Base-by-base conservation (phyloP, 1,140 invertebrate genomes). In the Trichoplusia ni region DNA sequence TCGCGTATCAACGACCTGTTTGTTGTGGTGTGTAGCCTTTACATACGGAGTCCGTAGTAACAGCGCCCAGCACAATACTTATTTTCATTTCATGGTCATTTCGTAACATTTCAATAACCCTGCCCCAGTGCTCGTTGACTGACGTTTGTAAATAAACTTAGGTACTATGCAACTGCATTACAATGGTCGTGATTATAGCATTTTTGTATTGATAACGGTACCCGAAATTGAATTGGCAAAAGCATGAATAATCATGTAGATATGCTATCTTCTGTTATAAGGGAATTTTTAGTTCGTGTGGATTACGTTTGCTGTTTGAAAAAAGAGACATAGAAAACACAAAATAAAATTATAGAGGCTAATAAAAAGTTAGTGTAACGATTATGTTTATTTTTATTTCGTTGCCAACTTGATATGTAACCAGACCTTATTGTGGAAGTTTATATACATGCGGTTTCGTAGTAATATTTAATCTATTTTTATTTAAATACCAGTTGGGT, bases 1-100 rank as follows among this genome's bases (percentile, higher is more conserved):
- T 65, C 73, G 64, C 77, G 82, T 82, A 82, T 80, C 86, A 87
- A 89, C 84, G 86, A 89, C 86, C 86, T 86, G 79, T 73, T 67
- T 70, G 62, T 69, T 73, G 59, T 64, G 37, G 59, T 63, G 53
- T 46, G 67, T 62, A 77, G 74, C 70, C 64, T 73, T 67, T 75
- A 64, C 47, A 73, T 71, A 67, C 77, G 64, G 69, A 70, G 73
- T 58, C 67, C 73, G 74, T 75, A 71, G 76, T 81, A 82, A 73
- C 71, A 73, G 58, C 64, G 69, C 60, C 51, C 40, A 73, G 63
- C 71, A 79, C 71, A 74, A 80, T 81, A 58, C 37, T 58, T 58
- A 81, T 81, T 82, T 82, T 78, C 64, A 78, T 87, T 85, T 87
- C 81, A 85, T 79, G 77, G 82, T 76, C 74, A 76, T 84, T 86